A percentile compares a stretch with the other conserved stretches of the same genome.
Conservation (phyloP, 2,888 invertebrate species). For the Cancer borealis region DNA sequence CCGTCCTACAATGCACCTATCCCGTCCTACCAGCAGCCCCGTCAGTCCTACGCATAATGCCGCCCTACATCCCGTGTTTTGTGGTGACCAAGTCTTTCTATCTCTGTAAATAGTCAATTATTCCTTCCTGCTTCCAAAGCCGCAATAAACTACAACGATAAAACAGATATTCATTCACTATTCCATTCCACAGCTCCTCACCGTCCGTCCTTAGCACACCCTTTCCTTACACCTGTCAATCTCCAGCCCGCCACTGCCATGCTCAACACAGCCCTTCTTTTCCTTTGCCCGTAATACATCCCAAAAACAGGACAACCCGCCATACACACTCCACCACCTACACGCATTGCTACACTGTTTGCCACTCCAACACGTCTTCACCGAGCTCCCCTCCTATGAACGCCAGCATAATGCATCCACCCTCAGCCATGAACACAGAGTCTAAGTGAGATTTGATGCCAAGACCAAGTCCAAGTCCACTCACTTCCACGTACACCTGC, state of each 20-base stretch:
- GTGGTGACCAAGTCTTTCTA: neutral
- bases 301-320: neutral
- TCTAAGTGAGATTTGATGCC: no score
- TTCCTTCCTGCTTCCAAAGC: neutral
- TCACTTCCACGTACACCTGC: no score
- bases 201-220: no score
- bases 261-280: no score
- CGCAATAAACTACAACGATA: neutral
- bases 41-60: neutral
- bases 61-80: neutral
- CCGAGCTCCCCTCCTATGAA: no score
- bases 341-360: neutral
- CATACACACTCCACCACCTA: neutral
- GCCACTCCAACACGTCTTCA: no score
- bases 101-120: neutral
- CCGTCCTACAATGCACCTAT: neutral
- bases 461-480: no score
- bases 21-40: neutral
- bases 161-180: neutral
- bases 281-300: no score
- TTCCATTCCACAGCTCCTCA: neutral
- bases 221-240: no score
- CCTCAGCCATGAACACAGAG: no score
- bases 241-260: no score
- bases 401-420: no score